Percentiles rank a stretch among this genome's conserved stretches.
Conservation (phyloP, 2,888 invertebrate genomes). For the Dicyrtomina minuta region DNA sequence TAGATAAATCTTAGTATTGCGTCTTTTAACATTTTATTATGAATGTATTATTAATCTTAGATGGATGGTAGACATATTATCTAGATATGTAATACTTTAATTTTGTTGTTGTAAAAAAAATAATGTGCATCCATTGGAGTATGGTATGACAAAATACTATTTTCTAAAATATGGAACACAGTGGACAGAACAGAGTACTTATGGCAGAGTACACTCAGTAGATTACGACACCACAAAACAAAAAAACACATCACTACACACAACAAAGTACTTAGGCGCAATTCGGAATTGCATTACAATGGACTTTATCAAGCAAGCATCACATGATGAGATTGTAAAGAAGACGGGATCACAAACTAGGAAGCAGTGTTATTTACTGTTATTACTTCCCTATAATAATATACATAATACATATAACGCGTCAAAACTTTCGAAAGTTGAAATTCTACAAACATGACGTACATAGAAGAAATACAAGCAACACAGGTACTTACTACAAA, state of each 20-base stretch:
- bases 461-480: neutral
- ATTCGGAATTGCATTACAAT: too few species aligned
- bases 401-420: neutral
- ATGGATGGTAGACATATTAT: too few species aligned
- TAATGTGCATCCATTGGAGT: slow-evolving; percentile 20
- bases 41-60: slow-evolving; percentile 5
- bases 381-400: neutral
- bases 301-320: neutral
- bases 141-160: slow-evolving; percentile 5
- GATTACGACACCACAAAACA: neutral
- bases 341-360: neutral
- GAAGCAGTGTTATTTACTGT: too few species aligned
- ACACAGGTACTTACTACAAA: too few species aligned
- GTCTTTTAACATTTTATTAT: slow-evolving; percentile 23
- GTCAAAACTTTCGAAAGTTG: too few species aligned
- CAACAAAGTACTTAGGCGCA: neutral
- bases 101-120: neutral
- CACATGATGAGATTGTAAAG: neutral
- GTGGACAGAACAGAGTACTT: neutral
- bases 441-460: neutral
- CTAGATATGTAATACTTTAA: neutral
- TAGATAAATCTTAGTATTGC: slow-evolving; percentile 22
- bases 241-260: neutral
- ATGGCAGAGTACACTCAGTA: neutral
- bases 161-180: slow-evolving; percentile 6